These are phyloP conservation scores for Amphiprion ocellaris DNA, from an alignment of 2,113 vertebrate genomes.

Conservation along the genomic window DNA sequence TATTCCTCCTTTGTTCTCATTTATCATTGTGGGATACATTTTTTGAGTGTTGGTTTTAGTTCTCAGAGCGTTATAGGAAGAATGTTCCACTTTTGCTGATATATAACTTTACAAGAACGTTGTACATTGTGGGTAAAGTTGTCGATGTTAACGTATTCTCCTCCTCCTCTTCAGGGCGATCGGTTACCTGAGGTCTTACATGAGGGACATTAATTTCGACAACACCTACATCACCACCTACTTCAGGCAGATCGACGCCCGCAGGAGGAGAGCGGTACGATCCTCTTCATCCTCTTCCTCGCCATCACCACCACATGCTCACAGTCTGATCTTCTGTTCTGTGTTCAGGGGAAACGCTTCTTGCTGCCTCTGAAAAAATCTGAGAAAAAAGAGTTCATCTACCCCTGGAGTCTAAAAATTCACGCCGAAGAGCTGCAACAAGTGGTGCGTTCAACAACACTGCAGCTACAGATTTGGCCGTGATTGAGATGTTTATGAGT, in stretches of 20 bases:
- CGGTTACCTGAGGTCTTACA: slow-evolving; percentile 54
- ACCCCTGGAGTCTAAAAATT: slow-evolving; percentile 47
- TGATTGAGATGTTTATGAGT: too few species aligned
- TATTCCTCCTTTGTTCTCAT: too few species aligned
- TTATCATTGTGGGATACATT: too few species aligned
- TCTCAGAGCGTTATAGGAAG: too few species aligned
- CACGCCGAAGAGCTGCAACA: slow-evolving; percentile 42
- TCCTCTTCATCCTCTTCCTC: background rate
- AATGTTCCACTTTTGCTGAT: too few species aligned
- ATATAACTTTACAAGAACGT: too few species aligned
- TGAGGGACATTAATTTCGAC: slow-evolving; percentile 65
- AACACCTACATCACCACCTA: slow-evolving; percentile 73
- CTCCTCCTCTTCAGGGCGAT: slow-evolving; percentile 48
- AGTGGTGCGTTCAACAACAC: slow-evolving; percentile 41
- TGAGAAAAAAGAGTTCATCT: slow-evolving; percentile 56
- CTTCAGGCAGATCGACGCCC: slow-evolving; percentile 68
- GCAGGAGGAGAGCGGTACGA: slow-evolving; percentile 50
- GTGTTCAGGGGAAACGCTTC: slow-evolving; percentile 48
- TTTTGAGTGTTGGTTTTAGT: too few species aligned
- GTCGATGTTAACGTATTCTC: background rate
- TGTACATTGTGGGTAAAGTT: too few species aligned
- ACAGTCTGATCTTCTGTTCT: background rate
- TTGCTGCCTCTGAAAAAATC: slow-evolving; percentile 62
- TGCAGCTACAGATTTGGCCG: too few species aligned
- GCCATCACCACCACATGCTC: background rate